A percentile compares a stretch with the other conserved stretches of the same genome.
phyloP scores from a whole-genome alignment of 2,113 vertebrate genomes.

The Oncorhynchus clarkii region DNA sequence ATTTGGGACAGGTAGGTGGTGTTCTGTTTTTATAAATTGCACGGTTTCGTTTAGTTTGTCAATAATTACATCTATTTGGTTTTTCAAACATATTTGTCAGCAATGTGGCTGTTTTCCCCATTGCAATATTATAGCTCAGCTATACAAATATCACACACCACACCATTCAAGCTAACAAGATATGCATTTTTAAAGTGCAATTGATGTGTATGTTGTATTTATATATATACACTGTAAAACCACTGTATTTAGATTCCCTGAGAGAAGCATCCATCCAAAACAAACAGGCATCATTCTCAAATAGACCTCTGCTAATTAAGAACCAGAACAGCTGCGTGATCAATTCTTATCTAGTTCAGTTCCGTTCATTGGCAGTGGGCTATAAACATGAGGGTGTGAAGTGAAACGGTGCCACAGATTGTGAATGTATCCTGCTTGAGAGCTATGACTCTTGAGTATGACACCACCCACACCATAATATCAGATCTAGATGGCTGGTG shows the following conservation, averaged over 20 bases:
- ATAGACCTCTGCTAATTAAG: not conserved
- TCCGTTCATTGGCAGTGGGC: too few relatives aligned
- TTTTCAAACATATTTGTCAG: not conserved
- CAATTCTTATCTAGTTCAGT: too few relatives aligned
- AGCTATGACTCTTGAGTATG: not conserved
- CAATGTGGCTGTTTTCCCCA: not conserved
- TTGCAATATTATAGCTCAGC: not conserved
- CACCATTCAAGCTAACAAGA: not conserved
- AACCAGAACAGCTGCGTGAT: not conserved
- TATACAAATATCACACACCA: not conserved
- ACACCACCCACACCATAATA: not conserved
- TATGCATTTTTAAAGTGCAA: not conserved
- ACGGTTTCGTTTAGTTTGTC: not conserved
- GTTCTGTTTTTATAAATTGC: slow-evolving; percentile 33
- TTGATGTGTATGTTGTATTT: not conserved
- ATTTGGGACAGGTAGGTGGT: slow-evolving; percentile 91
- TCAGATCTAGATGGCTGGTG: not conserved
- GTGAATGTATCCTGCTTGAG: too few relatives aligned
- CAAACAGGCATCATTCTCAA: not conserved
- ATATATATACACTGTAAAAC: not conserved
- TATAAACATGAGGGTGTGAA: not conserved
- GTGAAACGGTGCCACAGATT: not conserved
- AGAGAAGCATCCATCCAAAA: not conserved
- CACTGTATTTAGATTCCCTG: not conserved
- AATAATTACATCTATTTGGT: not conserved